Evolutionary conservation across 2,888 invertebrate species (phyloP).

Genomic region (Magallana nippona): DNA sequence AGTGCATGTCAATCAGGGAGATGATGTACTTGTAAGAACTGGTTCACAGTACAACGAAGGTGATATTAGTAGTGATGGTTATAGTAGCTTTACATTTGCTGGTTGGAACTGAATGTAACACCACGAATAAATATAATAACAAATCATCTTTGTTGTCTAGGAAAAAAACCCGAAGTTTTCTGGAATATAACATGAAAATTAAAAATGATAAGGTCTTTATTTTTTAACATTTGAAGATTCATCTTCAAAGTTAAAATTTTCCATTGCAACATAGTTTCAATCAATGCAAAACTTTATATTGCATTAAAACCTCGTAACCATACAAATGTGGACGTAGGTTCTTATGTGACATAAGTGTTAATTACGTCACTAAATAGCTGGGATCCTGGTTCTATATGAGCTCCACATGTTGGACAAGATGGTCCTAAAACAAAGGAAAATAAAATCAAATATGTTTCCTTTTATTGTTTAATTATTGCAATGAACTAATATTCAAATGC

Average conservation of each 20-base stretch:
- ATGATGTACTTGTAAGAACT: background rate
- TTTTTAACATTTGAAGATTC: no score
- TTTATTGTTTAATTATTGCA: background rate
- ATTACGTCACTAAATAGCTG: slow-evolving; percentile 38
- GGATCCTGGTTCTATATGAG: slow-evolving; percentile 51
- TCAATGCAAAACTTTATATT: no score
- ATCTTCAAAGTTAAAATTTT: no score
- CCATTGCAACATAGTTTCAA: no score
- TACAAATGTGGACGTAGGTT: no score
- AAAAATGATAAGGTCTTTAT: no score
- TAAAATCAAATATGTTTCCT: background rate
- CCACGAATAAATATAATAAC: background rate
- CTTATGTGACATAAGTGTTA: slow-evolving; percentile 10
- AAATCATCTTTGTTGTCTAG: no score
- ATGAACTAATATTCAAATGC: no score
- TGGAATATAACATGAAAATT: no score
- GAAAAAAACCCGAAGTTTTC: no score
- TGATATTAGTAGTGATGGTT: background rate
- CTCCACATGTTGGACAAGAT: slow-evolving; percentile 60
- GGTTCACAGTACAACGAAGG: background rate
- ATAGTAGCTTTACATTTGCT: background rate
- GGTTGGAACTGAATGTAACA: background rate
- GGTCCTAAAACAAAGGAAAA: slow-evolving; percentile 51
- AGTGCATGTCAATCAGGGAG: background rate
- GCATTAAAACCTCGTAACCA: no score